Evolutionary conservation across 2,888 invertebrate species (phyloP), one percentile per base, ranked within the genome.

Genomic region (Pandemis heparana): DNA sequence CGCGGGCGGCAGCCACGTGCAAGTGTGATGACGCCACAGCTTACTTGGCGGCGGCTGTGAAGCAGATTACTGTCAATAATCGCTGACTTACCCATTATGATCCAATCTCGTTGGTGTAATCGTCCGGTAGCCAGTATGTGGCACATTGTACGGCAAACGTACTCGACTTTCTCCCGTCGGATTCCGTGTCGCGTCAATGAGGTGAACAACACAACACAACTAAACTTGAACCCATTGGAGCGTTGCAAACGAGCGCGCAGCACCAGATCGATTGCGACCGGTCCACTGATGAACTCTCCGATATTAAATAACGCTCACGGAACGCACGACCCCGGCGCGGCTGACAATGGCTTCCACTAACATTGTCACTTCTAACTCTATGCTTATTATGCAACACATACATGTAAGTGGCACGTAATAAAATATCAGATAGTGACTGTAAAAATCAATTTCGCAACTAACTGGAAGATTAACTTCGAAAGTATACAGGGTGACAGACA

Each of bases 101-200:
- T 90, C 86, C 87, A 90, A 92, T 89, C 87, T 88, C 80, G 83
- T 79, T 85, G 82, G 84, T 87, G 87, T 89, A 88, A 89, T 87
- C 84, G 84, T 85, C 82, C 85, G 81, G 86, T 77, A 75, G 75
- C 68, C 62, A 66, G 81, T 82, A 85, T 90, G 89, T 91, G 78
- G 91, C 86, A 87, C 91, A 86, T 86, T 85, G 87, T 85, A 87
- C 87, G 85, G 77, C 83, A 85, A 75, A 83, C 83, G 91, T 90
- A 90, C 90, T 91, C 89, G 92, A 93, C 94, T 94, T 94, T 94
- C 94, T 92, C 94, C 87, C 80, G 81, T 83, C 83, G 83, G 89
- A 92, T 92, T 89, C 91, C 90, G 88, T 89, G 90, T 88, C 89
- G 88, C 88, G 88, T 89, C 89, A 88, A 88, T 85, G 89, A 90